Evolutionary conservation across 53 echinoderm and acorn worm species (phyloP), one percentile per base, ranked within the genome.

Genomic region (Holothuria leucospilota): DNA sequence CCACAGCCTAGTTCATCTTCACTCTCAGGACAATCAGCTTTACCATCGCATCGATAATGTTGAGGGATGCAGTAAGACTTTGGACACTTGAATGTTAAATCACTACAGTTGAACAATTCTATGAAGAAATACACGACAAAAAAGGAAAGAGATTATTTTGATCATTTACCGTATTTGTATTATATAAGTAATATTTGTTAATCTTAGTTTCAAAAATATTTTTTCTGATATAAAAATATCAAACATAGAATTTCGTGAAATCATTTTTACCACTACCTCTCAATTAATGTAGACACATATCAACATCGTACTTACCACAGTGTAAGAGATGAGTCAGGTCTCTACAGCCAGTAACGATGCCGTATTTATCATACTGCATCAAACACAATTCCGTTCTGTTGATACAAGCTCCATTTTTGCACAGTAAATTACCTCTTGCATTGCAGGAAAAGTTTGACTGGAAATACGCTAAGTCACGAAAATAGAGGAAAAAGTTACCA

Each of bases 21-120:
- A 13, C 39, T 26, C 15, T 51, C 68, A 6, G 69, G 68, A 29
- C 84, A 84, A 51, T 84, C 84, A 2, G 34, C 15, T 39, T 38
- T 5, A 42, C 51, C 51, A 25, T 84, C 46, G 42, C 84, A 84
- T 13, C 84, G 42, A 52, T 84, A 84, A 20, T 51, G 84, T 68
- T 66, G 52, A 10, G 66, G 67, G 12, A 84, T 84, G 49, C 84
- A 84, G 69, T 84, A 69, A 8, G 84, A 65, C 8, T 42, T n/a
- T 15, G 84, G 84, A 67, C 84, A 84, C 53, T 84, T 84, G 58
- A 27, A 78, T 8, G 25, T 53, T 8, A 51, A 51, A 12, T n/a
- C 21, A 46, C 29, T 78, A 29, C 53, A 58, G 49, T 78, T 29
- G 51, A 78, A 78, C 20, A 21, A 18, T 71, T 71, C 71, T 71